These are phyloP conservation scores for Menura novaehollandiae DNA, from an alignment of 2,113 vertebrate genomes.

Conservation along the genomic window DNA sequence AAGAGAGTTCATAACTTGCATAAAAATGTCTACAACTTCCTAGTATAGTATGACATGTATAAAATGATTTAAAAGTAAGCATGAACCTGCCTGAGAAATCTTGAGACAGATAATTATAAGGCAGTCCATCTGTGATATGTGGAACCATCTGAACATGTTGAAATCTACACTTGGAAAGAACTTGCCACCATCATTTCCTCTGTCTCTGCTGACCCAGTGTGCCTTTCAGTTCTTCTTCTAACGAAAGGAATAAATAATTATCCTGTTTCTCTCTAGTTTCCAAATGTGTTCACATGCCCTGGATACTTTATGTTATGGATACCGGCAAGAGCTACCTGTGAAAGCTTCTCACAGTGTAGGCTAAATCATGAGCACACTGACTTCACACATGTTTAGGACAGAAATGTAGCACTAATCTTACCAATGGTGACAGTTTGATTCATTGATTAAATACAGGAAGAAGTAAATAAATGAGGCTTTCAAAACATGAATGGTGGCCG, in stretches of 20 bases:
- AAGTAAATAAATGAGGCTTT: background rate
- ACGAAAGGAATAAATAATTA: background rate
- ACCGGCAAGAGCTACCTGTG: background rate
- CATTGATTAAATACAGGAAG: background rate
- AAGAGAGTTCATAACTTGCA: background rate
- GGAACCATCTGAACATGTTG: background rate
- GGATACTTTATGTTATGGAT: background rate
- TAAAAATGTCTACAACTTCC: background rate
- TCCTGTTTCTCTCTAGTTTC: background rate
- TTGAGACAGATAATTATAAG: background rate
- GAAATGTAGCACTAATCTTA: background rate
- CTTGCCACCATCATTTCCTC: background rate
- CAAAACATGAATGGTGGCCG: background rate
- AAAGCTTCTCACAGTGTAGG: background rate
- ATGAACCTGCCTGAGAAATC: background rate
- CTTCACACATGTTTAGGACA: background rate
- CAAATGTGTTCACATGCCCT: background rate
- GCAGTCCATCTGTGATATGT: background rate
- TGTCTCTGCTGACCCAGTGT: background rate
- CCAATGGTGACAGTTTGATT: background rate
- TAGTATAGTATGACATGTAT: background rate
- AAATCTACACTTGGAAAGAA: background rate
- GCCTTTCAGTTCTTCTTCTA: background rate
- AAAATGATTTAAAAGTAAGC: background rate
- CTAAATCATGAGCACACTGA: background rate